Conservation (phyloP, 2,797 vertebrate species). For the Zenarchopterus dispar region DNA sequence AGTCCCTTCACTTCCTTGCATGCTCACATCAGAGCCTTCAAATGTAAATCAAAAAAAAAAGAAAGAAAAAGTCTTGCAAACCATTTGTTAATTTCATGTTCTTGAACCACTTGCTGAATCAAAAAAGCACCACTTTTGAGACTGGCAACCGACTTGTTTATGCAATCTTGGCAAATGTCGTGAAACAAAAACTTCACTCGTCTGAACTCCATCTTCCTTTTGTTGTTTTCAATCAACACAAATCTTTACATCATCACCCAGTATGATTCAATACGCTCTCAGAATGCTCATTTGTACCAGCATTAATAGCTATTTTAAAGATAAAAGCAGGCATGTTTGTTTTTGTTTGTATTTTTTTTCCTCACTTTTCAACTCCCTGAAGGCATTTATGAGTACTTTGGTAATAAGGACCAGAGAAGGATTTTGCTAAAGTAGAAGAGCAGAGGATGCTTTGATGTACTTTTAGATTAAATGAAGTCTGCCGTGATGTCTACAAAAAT, state of each 20-base stretch:
- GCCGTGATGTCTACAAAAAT: slow-evolving; percentile 82
- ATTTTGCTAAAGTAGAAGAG: slow-evolving; percentile 75
- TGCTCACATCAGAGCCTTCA: slow-evolving; percentile 68
- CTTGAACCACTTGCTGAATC: slow-evolving; percentile 45
- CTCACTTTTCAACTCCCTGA: slow-evolving; percentile 66
- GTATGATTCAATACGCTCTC: slow-evolving; percentile 54
- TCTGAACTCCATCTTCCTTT: slow-evolving; percentile 16
- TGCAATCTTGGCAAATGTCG: slow-evolving; percentile 52
- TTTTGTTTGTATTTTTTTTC: slow-evolving; percentile 78
- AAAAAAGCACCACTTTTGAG: slow-evolving; percentile 34
- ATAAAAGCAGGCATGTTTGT: slow-evolving; percentile 87
- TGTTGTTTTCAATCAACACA: slow-evolving; percentile 45
- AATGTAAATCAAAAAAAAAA: slow-evolving; percentile 71
- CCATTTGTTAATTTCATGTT: slow-evolving; percentile 74
- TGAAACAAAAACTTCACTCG: slow-evolving; percentile 16
- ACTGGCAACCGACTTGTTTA: slow-evolving; percentile 42
- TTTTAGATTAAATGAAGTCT: slow-evolving; percentile 84
- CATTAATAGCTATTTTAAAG: slow-evolving; percentile 84
- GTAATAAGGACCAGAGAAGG: slow-evolving; percentile 83
- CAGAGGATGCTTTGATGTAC: slow-evolving; percentile 84
- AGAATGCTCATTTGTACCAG: slow-evolving; percentile 81
- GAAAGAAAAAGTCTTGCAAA: slow-evolving; percentile 31
- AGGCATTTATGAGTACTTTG: slow-evolving; percentile 84
- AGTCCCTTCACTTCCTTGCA: slow-evolving; percentile 51
- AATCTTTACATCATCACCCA: slow-evolving; percentile 51